A percentile compares a stretch with the other conserved stretches of the same genome.
phyloP scores from a whole-genome alignment of 2,113 vertebrate species.

The Pseudorectes ferrugineus region DNA sequence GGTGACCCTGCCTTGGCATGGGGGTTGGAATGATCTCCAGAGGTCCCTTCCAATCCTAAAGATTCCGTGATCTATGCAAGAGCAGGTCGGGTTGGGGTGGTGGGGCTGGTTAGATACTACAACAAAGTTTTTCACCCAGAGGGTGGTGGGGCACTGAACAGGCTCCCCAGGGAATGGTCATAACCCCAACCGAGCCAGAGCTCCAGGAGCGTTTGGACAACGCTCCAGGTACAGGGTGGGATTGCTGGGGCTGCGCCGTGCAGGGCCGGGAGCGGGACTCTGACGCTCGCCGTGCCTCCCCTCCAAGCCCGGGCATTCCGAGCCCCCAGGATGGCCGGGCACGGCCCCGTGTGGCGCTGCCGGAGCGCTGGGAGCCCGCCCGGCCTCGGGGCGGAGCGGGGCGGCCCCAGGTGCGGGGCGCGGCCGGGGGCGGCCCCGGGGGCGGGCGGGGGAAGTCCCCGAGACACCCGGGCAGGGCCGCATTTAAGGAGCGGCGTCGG shows the following conservation, averaged over 20 bases:
- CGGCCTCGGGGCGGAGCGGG: not conserved
- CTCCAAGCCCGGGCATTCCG: fast-evolving
- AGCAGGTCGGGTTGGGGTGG: too few species aligned
- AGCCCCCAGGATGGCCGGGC: fast-evolving
- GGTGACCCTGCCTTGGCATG: not conserved
- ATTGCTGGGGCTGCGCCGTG: not conserved
- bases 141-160: not conserved
- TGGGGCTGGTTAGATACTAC: fast-evolving
- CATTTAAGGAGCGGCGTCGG: not conserved
- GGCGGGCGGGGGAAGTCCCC: not conserved
- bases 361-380: not conserved
- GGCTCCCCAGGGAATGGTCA: not conserved
- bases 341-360: not conserved
- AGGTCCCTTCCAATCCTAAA: not conserved
- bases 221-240: too few species aligned
- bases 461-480: not conserved
- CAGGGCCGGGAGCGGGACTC: not conserved
- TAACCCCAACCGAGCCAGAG: too few species aligned
- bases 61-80: not conserved
- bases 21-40: not conserved
- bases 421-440: not conserved
- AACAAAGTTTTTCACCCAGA: not conserved
- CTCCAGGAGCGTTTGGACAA: not conserved
- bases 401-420: not conserved
- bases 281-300: fast-evolving